These are phyloP conservation scores for Neopipo cinnamomea DNA, from an alignment of 2,113 vertebrate species.

Conservation along the genomic window DNA sequence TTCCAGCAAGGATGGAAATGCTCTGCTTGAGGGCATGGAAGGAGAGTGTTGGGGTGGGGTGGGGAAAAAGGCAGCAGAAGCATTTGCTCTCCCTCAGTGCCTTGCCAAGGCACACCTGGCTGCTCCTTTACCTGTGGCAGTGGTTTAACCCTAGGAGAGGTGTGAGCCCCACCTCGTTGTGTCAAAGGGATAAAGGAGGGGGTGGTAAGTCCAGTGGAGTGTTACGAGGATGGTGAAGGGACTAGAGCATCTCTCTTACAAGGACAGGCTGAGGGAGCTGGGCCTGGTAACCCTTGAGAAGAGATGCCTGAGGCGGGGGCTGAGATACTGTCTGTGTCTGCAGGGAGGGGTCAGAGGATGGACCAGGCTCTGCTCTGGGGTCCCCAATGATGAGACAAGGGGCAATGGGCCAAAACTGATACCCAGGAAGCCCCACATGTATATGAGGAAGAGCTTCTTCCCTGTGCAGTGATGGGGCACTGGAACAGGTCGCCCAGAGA, in stretches of 20 bases:
- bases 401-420: not conserved
- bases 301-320: not conserved
- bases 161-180: fast-evolving
- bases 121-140: not conserved
- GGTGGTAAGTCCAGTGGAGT: fast-evolving
- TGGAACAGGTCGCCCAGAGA: not conserved
- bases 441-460: too few species aligned
- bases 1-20: not conserved
- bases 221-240: not conserved
- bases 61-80: not conserved
- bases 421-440: not conserved
- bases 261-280: not conserved
- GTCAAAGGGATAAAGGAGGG: not conserved
- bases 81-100: fast-evolving
- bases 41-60: fast-evolving
- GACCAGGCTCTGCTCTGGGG: not conserved
- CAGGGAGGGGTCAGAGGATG: not conserved
- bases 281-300: not conserved
- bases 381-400: too few species aligned
- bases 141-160: fast-evolving
- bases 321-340: not conserved
- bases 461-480: not conserved
- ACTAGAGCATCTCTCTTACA: not conserved
- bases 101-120: fast-evolving
- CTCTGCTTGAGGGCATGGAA: not conserved